Evolutionary conservation across 2,113 vertebrate genomes (phyloP), one percentile per base, ranked within the genome.

Genomic region (Eolophus roseicapilla): DNA sequence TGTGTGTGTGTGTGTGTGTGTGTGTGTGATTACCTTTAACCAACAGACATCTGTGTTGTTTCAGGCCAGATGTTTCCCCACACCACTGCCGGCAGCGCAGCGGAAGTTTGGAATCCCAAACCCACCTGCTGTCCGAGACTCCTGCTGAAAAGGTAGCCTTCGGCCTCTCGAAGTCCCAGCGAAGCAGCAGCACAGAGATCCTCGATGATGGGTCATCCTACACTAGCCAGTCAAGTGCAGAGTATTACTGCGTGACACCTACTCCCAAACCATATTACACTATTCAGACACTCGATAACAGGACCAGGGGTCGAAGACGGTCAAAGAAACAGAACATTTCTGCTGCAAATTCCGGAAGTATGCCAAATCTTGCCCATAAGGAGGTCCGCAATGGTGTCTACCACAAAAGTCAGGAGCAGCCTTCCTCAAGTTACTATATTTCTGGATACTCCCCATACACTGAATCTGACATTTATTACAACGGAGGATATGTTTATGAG

Each of bases 111-210:
- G 99, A 99, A 92, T 99, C 99, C 37, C 99, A 99, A 96, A 98
- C 98, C 27, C 98, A 98, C 76, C 97, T 99, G 57, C 74, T 98
- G 11, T 91, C 98, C 0, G 99, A 99, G 57, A 14, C 93, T 2
- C 98, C 98, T 13, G 95, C 86, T 0, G 97, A 98, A 0, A 96
- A 97, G 78, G 96, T 98, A 13, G 44, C 98, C 7, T 98, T 98
- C 80, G 89, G 97, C 35, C 95, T 99, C 37, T 96, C 97, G 6
- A 97, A 98, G 18, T 97, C 98, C 57, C 98, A 98, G 50, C 98
- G 99, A 68, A 99, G 99, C 97, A 99, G 98, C 98, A 99, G 99
- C 98, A 99, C 99, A 0, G 99, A 99, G 95, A 96, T 99, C 89
- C 98, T 99, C 0, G 99, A 99, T 0, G 99, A 99, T 0, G 99